Conservation (phyloP, 2,113 vertebrate species). For the Gulo gulo region DNA sequence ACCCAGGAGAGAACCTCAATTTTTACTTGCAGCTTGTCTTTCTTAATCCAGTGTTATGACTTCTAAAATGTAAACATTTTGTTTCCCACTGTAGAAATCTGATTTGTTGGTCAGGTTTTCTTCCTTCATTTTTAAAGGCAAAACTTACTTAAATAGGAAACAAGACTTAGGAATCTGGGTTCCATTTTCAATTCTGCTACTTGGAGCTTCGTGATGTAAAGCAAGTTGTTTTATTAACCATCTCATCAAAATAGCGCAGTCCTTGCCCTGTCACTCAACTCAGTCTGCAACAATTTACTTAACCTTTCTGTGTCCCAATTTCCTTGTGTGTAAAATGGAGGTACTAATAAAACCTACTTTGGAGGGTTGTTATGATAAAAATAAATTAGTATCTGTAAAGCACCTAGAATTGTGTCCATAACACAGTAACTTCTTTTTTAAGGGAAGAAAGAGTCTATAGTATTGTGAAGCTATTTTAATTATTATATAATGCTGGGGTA, state of each 20-base stretch:
- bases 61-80: background rate
- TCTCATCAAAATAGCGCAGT: background rate
- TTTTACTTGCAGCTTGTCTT: no score
- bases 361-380: background rate
- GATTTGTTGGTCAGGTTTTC: background rate
- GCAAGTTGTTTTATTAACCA: background rate
- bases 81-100: background rate
- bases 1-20: no score
- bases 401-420: background rate
- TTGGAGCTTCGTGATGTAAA: background rate
- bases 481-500: background rate
- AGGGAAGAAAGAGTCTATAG: slow-evolving; percentile 49
- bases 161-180: background rate
- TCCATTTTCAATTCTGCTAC: background rate
- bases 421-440: background rate
- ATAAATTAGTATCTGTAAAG: background rate
- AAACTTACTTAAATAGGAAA: background rate
- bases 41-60: background rate
- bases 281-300: background rate
- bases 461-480: slow-evolving; percentile 50
- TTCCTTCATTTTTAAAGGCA: background rate
- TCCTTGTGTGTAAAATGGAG: background rate
- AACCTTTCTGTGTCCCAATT: background rate
- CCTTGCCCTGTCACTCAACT: background rate
- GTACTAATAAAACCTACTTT: background rate